These are phyloP conservation scores for Sebastes variabilis DNA, from an alignment of 2,797 vertebrate genomes.

Conservation along the genomic window DNA sequence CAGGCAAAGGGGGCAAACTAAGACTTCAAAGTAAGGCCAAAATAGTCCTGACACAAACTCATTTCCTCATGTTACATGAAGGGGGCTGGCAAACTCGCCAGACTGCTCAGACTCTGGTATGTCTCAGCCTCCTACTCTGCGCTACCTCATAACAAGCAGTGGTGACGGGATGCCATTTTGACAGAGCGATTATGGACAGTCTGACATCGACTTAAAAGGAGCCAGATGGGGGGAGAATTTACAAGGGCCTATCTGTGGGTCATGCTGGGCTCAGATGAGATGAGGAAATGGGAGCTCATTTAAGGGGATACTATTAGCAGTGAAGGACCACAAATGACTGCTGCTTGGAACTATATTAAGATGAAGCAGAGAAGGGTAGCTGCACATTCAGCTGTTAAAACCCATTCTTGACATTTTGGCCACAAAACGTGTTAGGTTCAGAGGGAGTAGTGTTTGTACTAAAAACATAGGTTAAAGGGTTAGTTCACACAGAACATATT, in stretches of 20 bases:
- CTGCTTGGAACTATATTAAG: conserved; percentile 62
- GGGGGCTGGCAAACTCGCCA: conserved; percentile 61
- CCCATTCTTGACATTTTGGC: conserved; percentile 11
- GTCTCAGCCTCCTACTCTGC: conserved; percentile 66
- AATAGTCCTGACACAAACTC: conserved; percentile 85
- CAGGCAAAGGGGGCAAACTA: conserved; percentile 80
- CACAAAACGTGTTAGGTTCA: not conserved
- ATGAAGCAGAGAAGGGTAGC: conserved; percentile 17
- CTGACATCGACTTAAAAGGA: conserved; percentile 75
- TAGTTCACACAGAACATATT: not conserved
- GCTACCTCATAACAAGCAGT: conserved; percentile 70
- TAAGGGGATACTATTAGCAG: conserved; percentile 65
- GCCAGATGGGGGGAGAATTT: conserved; percentile 71
- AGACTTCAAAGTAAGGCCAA: conserved; percentile 85
- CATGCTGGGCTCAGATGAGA: conserved; percentile 68
- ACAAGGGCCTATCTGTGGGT: conserved; percentile 65
- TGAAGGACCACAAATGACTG: conserved; percentile 68
- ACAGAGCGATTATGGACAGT: conserved; percentile 75
- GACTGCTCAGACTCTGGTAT: conserved; percentile 66
- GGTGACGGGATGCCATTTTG: conserved; percentile 76
- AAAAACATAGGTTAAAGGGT: conserved; percentile 5
- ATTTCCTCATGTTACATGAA: conserved; percentile 83
- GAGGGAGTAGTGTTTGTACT: conserved; percentile 4
- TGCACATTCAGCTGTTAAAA: conserved; percentile 35
- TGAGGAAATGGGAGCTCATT: conserved; percentile 77